These are phyloP conservation scores for Alosa alosa DNA, from an alignment of 2,113 vertebrate species.

Conservation along the genomic window DNA sequence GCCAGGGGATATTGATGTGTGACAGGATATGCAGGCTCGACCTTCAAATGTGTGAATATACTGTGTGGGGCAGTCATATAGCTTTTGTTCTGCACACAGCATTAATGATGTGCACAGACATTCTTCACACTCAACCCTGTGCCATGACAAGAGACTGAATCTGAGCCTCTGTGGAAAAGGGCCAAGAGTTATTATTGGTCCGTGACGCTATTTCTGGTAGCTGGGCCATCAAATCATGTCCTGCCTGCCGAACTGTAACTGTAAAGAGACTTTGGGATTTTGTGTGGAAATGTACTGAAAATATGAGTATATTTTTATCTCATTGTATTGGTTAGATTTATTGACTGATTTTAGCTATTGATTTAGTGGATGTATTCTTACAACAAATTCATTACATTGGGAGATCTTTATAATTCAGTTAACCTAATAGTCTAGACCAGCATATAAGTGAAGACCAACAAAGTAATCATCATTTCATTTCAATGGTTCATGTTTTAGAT, in stretches of 20 bases:
- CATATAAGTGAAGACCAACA: too few relatives aligned
- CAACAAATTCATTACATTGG: background rate
- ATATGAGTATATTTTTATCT: background rate
- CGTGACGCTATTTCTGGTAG: slow-evolving; percentile 59
- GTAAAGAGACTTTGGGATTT: slow-evolving; percentile 32
- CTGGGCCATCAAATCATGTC: slow-evolving; percentile 47
- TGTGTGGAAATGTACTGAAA: background rate
- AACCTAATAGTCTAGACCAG: too few relatives aligned
- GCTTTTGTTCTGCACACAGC: slow-evolving; percentile 19
- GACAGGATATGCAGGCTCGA: background rate
- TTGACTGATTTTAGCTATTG: background rate
- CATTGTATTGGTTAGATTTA: background rate
- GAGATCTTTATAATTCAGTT: background rate
- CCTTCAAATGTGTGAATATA: background rate
- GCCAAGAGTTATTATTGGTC: slow-evolving; percentile 64
- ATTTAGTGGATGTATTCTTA: too few relatives aligned
- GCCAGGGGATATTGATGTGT: background rate
- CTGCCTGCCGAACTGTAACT: slow-evolving; percentile 48
- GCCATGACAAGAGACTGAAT: slow-evolving; percentile 58
- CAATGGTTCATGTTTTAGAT: too few relatives aligned
- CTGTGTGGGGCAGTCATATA: background rate
- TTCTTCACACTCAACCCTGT: slow-evolving; percentile 34
- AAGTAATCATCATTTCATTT: too few relatives aligned
- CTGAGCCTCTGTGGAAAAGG: slow-evolving; percentile 54
- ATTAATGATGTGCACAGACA: background rate